Evolutionary conservation across 2,888 invertebrate genomes (phyloP).

Genomic region (Plemyria rubiginata): DNA sequence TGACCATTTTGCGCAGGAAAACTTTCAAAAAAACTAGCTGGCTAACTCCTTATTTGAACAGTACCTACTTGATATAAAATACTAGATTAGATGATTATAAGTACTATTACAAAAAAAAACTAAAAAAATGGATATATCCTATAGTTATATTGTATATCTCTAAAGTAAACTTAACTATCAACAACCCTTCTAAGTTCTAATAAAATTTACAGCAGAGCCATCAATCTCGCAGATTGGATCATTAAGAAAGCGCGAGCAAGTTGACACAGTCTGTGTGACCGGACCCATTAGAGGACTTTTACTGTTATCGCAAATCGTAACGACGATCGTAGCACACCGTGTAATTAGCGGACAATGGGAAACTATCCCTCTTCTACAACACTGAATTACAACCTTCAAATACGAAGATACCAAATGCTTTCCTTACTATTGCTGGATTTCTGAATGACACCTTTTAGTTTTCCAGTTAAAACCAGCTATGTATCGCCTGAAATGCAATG

Average conservation of each 20-base stretch:
- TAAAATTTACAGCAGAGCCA: conserved; percentile 57
- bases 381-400: conserved; percentile 16
- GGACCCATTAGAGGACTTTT: conserved; percentile 74
- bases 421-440: conserved; percentile 41
- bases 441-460: neutral
- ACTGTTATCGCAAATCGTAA: conserved; percentile 81
- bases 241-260: conserved; percentile 72
- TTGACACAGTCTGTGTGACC: conserved; percentile 69
- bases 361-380: conserved; percentile 56
- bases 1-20: no score
- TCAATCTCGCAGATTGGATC: conserved; percentile 59
- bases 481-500: conserved; percentile 28
- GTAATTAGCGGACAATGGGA: conserved; percentile 75
- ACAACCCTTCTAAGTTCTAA: conserved; percentile 49
- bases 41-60: neutral
- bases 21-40: neutral
- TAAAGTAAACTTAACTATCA: conserved; percentile 16
- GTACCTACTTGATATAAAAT: no score
- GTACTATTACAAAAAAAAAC: no score
- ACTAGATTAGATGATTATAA: no score
- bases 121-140: neutral
- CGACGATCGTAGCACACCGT: conserved; percentile 61
- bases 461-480: conserved; percentile 41
- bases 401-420: conserved; percentile 12
- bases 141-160: neutral